Evolutionary conservation across 2,113 vertebrate species (phyloP).

Genomic region (Tapirus terrestris): DNA sequence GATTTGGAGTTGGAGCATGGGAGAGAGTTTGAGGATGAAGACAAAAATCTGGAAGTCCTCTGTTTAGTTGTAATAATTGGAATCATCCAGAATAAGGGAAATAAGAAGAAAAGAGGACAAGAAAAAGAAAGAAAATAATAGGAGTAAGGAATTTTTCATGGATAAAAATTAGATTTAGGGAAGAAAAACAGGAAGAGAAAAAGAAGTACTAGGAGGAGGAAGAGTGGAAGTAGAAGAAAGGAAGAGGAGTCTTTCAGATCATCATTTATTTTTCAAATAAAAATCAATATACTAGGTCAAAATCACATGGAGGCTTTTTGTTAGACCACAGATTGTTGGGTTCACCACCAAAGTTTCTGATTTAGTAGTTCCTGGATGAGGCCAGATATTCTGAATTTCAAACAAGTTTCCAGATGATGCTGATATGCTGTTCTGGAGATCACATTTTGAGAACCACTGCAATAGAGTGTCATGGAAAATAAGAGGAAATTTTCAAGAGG

Average conservation of each 20-base stretch:
- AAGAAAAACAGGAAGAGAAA: neutral
- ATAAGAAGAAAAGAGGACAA: neutral
- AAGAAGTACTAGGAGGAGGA: neutral
- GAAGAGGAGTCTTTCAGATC: neutral
- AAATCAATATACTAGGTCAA: neutral
- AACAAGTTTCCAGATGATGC: neutral
- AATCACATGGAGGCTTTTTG: neutral
- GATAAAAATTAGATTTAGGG: neutral
- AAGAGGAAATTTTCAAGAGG: neutral
- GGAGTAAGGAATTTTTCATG: neutral
- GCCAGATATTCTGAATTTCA: neutral
- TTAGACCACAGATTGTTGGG: neutral
- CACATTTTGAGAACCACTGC: neutral
- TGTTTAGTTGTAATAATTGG: neutral
- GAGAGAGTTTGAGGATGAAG: neutral
- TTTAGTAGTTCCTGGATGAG: neutral
- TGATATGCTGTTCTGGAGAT: neutral
- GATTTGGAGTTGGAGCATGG: neutral
- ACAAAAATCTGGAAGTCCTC: neutral
- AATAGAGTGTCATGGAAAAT: neutral
- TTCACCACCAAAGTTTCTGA: neutral
- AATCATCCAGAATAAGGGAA: neutral
- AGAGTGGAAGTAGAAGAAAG: neutral
- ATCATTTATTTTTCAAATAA: neutral
- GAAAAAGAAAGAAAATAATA: neutral